phyloP scores from a whole-genome alignment of 1,140 invertebrate genomes.

The Uloborus diversus region DNA sequence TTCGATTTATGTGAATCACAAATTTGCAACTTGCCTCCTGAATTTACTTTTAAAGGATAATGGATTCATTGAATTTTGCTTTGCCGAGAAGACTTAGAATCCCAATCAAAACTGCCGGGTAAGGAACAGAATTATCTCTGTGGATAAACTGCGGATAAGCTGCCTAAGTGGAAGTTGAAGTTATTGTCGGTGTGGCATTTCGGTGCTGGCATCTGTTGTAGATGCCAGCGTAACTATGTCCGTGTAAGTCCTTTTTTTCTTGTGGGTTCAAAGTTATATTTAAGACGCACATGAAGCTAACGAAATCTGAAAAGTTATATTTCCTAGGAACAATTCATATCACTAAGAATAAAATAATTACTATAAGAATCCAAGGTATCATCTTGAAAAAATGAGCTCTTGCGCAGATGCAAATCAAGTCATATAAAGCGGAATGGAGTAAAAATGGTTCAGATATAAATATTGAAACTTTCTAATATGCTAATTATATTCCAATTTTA shows the following conservation, averaged over 20 bases:
- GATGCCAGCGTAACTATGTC: neutral
- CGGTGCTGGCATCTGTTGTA: no score
- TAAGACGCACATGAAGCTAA: neutral
- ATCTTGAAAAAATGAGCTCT: no score
- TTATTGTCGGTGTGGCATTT: neutral
- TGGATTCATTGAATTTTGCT: no score
- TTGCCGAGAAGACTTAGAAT: constrained; percentile 34
- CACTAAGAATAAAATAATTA: constrained; percentile 6
- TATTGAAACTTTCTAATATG: no score
- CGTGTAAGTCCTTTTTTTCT: neutral
- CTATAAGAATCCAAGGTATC: constrained; percentile 15
- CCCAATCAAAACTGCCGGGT: constrained; percentile 35
- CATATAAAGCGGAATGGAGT: no score
- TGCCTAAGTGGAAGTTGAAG: constrained; percentile 12
- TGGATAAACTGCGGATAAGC: constrained; percentile 43
- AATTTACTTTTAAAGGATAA: no score
- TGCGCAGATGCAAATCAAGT: no score
- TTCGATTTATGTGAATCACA: no score
- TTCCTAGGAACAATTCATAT: constrained; percentile 22
- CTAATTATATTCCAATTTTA: no score
- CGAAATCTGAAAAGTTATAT: neutral
- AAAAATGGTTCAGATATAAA: no score
- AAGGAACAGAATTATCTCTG: constrained; percentile 46
- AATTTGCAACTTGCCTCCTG: no score
- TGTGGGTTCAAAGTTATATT: neutral